phyloP scores from a whole-genome alignment of 2,797 vertebrate genomes.

The Gallirallus australis region DNA sequence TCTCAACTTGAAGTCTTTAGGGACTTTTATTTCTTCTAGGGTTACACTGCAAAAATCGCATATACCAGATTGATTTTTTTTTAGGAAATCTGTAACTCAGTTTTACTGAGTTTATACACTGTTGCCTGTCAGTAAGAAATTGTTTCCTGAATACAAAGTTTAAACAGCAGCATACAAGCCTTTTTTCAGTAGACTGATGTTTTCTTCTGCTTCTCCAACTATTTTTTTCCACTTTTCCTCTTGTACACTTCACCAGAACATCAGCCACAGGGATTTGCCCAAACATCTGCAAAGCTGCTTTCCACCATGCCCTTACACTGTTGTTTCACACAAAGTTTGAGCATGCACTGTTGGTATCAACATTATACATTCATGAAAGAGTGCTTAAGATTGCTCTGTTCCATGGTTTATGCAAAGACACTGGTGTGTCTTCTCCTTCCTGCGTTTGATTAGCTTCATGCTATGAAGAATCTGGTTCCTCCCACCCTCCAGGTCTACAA shows the following conservation, averaged over 20 bases:
- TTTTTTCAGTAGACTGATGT: background rate
- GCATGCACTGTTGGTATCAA: background rate
- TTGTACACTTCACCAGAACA: background rate
- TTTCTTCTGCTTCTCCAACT: background rate
- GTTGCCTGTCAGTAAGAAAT: background rate
- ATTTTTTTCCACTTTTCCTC: background rate
- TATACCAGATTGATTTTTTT: background rate
- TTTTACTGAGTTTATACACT: background rate
- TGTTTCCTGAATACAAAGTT: background rate
- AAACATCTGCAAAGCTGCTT: background rate
- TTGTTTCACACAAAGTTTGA: background rate
- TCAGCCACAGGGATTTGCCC: background rate
- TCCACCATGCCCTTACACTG: background rate
- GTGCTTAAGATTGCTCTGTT: background rate
- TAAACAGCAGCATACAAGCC: background rate
- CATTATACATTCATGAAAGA: background rate
- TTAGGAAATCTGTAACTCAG: background rate
- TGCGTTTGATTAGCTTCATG: background rate
- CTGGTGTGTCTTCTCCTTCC: background rate
- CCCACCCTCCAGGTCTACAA: background rate
- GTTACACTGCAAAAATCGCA: background rate
- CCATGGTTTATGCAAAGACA: background rate
- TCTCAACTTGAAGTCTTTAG: background rate
- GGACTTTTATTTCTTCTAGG: background rate
- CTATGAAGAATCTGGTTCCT: background rate